phyloP scores from a whole-genome alignment of 2,888 invertebrate species.

The Tachystola acroxantha region DNA sequence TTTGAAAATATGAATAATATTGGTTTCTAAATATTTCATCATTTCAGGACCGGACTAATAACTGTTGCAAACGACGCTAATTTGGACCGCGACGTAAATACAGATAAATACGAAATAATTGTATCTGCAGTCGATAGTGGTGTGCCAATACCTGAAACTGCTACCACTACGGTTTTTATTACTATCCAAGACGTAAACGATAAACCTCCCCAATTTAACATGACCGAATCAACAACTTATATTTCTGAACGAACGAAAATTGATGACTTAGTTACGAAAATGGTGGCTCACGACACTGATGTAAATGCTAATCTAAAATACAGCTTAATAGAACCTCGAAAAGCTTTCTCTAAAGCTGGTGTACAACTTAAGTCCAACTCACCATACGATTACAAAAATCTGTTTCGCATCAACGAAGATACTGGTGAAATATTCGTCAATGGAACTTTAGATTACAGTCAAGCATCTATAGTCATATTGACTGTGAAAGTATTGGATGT shows the following conservation, averaged over 20 bases:
- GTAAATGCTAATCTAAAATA: conserved; percentile 83
- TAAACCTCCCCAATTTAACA: conserved; percentile 87
- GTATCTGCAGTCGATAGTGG: conserved; percentile 88
- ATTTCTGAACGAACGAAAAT: conserved; percentile 83
- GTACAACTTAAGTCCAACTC: conserved; percentile 80
- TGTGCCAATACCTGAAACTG: conserved; percentile 85
- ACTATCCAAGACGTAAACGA: conserved; percentile 88
- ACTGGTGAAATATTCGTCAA: conserved; percentile 84
- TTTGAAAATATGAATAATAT: background rate
- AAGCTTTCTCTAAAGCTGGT: conserved; percentile 86
- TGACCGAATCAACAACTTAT: conserved; percentile 81
- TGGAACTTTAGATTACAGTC: conserved; percentile 83
- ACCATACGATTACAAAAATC: conserved; percentile 80
- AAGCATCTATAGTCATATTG: conserved; percentile 85
- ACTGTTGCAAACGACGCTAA: conserved; percentile 85
- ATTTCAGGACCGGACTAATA: conserved; percentile 81
- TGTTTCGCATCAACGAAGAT: conserved; percentile 83
- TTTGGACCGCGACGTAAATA: conserved; percentile 82
- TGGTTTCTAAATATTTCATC: background rate
- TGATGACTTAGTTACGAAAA: conserved; percentile 80
- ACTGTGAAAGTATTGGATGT: conserved; percentile 83
- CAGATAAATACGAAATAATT: conserved; percentile 83
- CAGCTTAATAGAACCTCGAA: conserved; percentile 81
- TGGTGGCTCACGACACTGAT: conserved; percentile 85
- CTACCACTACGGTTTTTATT: conserved; percentile 85